Conservation (phyloP, 2,113 vertebrate species). For the Amblyopsis rosae region DNA sequence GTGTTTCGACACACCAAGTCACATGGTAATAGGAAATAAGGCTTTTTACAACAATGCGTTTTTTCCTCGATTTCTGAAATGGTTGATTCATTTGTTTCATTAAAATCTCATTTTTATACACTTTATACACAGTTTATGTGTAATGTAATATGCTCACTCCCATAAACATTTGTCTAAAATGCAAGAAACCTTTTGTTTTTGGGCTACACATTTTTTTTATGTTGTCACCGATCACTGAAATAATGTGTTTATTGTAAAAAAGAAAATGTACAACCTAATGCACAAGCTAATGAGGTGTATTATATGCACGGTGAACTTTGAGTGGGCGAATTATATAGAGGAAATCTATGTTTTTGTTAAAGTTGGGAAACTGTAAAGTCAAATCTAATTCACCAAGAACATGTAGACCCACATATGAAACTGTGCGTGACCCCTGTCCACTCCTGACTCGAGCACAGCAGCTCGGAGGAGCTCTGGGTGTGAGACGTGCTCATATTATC, state of each 20-base stretch:
- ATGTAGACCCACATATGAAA: conserved; percentile 24
- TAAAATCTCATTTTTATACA: conserved; percentile 46
- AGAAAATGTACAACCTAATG: conserved; percentile 19
- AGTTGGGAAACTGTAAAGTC: conserved; percentile 20
- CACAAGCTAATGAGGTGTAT: conserved; percentile 49
- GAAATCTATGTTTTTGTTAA: conserved; percentile 26
- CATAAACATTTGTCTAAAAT: not conserved
- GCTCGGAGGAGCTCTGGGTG: conserved; percentile 47
- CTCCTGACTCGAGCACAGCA: conserved; percentile 45
- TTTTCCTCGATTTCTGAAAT: conserved; percentile 36
- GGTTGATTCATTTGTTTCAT: conserved; percentile 47
- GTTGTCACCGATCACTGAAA: conserved; percentile 47
- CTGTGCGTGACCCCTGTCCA: conserved; percentile 16
- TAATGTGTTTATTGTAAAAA: conserved; percentile 42
- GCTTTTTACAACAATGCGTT: conserved; percentile 42
- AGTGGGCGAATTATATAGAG: conserved; percentile 47
- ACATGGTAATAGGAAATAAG: conserved; percentile 48
- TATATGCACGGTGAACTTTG: conserved; percentile 52
- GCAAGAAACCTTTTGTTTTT: conserved; percentile 32
- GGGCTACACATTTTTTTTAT: conserved; percentile 40
- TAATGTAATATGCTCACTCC: conserved; percentile 39
- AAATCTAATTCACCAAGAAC: conserved; percentile 34
- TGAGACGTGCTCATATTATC: not conserved
- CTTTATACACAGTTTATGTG: conserved; percentile 48
- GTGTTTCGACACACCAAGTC: conserved; percentile 50